phyloP scores from a whole-genome alignment of 2,113 vertebrate genomes.

The Hepsetus odoe region DNA sequence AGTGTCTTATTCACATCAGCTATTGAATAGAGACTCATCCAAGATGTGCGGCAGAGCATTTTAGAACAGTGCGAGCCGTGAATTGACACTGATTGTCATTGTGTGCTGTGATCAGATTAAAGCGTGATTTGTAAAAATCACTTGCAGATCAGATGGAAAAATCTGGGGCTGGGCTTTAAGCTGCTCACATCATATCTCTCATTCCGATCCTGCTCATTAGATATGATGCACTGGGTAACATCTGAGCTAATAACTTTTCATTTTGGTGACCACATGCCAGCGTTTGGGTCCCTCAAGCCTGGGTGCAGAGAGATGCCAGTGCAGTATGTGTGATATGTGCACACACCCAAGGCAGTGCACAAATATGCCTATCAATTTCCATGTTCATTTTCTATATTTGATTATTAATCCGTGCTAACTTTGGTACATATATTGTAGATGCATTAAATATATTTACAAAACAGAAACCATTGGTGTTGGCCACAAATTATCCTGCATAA shows the following conservation, averaged over 20 bases:
- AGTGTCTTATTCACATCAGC: neutral
- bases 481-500: too few species aligned
- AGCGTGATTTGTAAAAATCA: neutral
- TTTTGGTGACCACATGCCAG: slow-evolving; percentile 7
- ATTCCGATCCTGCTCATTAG: slow-evolving; percentile 14
- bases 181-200: neutral
- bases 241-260: slow-evolving; percentile 1
- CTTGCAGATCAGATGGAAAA: neutral
- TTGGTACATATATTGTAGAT: too few species aligned
- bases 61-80: slow-evolving; percentile 6
- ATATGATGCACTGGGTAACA: neutral
- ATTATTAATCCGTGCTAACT: too few species aligned
- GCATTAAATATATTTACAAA: too few species aligned
- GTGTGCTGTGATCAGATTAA: slow-evolving; percentile 12
- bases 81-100: slow-evolving; percentile 37
- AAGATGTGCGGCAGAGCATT: neutral
- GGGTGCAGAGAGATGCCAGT: neutral
- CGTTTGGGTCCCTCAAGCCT: neutral
- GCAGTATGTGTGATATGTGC: neutral
- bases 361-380: neutral
- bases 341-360: neutral
- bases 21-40: neutral
- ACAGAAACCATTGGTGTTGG: too few species aligned
- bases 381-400: too few species aligned
- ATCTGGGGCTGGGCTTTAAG: neutral